phyloP scores from a whole-genome alignment of 1,140 invertebrate species.

The Eupristina koningsbergeri region DNA sequence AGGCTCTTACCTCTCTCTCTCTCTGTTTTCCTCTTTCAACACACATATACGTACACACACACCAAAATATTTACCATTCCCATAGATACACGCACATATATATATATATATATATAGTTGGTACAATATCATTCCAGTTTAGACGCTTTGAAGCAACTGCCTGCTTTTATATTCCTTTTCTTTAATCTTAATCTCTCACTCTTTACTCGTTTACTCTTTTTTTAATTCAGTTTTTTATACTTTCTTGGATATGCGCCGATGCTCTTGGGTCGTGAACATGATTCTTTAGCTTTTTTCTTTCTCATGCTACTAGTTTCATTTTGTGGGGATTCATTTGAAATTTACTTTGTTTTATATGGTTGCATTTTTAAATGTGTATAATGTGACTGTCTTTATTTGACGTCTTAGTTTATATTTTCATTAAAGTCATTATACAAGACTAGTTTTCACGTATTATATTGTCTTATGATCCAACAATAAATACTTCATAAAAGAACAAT shows the following conservation, averaged over 20 bases:
- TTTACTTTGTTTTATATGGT: neutral
- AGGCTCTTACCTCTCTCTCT: neutral
- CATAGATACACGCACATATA: neutral
- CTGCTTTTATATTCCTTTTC: slow-evolving; percentile 39
- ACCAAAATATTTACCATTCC: neutral
- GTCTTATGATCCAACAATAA: neutral
- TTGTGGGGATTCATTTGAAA: slow-evolving; percentile 17
- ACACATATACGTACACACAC: too few species aligned
- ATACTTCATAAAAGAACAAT: too few species aligned
- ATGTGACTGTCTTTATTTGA: neutral
- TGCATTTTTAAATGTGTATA: neutral
- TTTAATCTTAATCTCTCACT: slow-evolving; percentile 4
- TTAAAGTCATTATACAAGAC: too few species aligned
- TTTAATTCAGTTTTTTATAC: slow-evolving; percentile 50
- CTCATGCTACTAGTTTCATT: slow-evolving; percentile 15
- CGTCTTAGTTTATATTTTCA: too few species aligned
- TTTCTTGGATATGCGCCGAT: slow-evolving; percentile 36
- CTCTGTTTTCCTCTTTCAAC: neutral
- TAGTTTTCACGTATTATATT: too few species aligned
- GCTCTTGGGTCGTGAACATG: slow-evolving; percentile 9
- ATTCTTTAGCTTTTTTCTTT: slow-evolving; percentile 35
- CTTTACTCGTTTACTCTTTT: slow-evolving; percentile 22
- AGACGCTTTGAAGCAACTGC: slow-evolving; percentile 41
- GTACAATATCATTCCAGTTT: slow-evolving; percentile 22
- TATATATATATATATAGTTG: neutral